Evolutionary conservation across 2,797 vertebrate species (phyloP), one percentile per base, ranked within the genome.

Genomic region (Schizothorax lantsangensis): DNA sequence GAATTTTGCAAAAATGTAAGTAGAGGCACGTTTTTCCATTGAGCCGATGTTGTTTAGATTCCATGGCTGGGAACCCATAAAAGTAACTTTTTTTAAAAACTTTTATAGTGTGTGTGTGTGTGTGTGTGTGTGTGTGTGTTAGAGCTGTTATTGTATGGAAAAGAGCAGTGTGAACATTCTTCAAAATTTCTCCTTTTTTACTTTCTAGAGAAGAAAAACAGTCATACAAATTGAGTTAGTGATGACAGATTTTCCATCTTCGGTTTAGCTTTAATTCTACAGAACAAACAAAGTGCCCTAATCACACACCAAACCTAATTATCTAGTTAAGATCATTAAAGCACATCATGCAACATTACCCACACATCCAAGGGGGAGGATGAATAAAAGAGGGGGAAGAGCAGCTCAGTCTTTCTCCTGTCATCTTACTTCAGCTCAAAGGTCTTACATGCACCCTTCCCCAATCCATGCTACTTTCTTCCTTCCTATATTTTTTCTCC

Each of bases 301-400:
- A 82, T 54, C 36, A 36, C 64, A 69, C 33, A 52, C 45, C 12
- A 11, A 36, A 81, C 38, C n/a, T 9, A 83, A 74, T 74, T 52
- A 74, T 36, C 81, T 62, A 72, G 81, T 54, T 54, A 62, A 40
- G 81, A 83, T 83, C 52, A 59, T 73, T 73, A 57, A 74, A 74
- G 17, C 43, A 47, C 43, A 77, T 84, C 54, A 77, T 52, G 83
- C 40, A 38, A 77, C 49, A 72, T 73, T 57, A 72, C 69, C n/a
- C 81, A 43, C 69, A 57, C 62, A n/a, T 43, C 59, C 26, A 49
- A 36, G 3, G 57, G 72, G 8, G 23, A 0, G 21, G 45, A 49
- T 33, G 72, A 30, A 66, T 64, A 64, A 49, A 83, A 23, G 21
- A 66, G 40, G 2, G 59, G 45, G 72, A 74, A 72, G 15, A 75